A percentile compares a stretch with the other conserved stretches of the same genome.
Conservation (phyloP, 2,113 vertebrate species). For the Physeter macrocephalus region DNA sequence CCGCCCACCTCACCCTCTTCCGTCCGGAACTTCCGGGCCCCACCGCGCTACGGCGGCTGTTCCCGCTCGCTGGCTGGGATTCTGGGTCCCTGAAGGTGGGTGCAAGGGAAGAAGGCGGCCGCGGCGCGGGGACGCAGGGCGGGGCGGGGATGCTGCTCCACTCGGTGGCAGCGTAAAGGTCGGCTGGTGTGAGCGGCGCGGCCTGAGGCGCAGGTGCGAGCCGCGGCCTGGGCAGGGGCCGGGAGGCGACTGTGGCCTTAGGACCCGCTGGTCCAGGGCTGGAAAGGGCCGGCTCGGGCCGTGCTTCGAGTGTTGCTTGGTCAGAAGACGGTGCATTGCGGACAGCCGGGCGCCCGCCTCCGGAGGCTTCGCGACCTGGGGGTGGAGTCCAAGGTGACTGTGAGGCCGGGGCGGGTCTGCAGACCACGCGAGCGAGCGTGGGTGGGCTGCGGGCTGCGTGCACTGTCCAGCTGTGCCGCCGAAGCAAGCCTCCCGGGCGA, state of each 20-base stretch:
- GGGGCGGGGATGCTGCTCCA: not conserved
- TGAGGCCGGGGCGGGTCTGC: not conserved
- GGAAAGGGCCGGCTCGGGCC: not conserved
- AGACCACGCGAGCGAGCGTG: fast-evolving
- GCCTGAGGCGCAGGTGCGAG: too few species aligned
- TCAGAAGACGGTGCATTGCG: not conserved
- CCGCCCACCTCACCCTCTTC: not conserved
- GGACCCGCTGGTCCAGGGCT: not conserved
- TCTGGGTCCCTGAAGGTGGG: fast-evolving
- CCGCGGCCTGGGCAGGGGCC: too few species aligned
- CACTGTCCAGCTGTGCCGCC: not conserved
- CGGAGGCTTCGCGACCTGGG: too few species aligned
- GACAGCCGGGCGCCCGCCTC: not conserved
- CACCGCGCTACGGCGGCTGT: fast-evolving
- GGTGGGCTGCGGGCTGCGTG: not conserved
- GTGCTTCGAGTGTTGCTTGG: not conserved
- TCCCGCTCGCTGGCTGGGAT: fast-evolving
- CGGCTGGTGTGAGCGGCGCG: not conserved
- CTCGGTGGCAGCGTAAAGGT: not conserved
- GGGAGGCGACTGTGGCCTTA: too few species aligned
- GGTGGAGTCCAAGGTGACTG: not conserved
- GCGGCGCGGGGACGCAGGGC: not conserved
- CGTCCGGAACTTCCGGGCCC: not conserved
- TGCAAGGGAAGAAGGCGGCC: fast-evolving
- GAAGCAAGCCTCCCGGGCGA: not conserved